A percentile compares a stretch with the other conserved stretches of the same genome.
phyloP scores from a whole-genome alignment of 2,888 invertebrate species.

The Podabrus alpinus region DNA sequence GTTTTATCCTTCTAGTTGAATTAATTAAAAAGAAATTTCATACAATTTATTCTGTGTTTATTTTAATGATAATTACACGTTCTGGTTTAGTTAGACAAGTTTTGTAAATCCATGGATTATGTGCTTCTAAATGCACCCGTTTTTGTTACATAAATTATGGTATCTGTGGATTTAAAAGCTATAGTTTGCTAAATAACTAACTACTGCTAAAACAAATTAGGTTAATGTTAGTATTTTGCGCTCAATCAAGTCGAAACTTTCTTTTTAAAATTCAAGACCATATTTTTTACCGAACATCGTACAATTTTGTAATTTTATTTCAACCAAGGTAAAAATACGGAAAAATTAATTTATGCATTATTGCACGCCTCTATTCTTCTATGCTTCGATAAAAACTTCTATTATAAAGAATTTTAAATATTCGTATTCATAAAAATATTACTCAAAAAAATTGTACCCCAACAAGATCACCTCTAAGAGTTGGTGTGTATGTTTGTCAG shows the following conservation, averaged over 20 bases:
- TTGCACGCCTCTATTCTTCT: too few relatives aligned
- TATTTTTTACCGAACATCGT: neutral
- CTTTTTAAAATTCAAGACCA: neutral
- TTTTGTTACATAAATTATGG: conserved; percentile 35
- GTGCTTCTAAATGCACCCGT: conserved; percentile 29
- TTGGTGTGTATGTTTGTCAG: neutral
- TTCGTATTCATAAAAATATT: neutral
- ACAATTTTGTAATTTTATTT: neutral
- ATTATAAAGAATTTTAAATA: neutral
- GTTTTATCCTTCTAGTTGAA: neutral
- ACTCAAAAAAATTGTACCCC: neutral
- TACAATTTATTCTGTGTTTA: conserved; percentile 42
- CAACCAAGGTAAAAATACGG: neutral
- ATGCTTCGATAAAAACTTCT: too few relatives aligned
- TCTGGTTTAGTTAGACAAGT: conserved; percentile 36
- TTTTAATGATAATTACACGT: conserved; percentile 44
- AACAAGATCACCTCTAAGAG: too few relatives aligned
- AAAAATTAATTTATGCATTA: neutral
- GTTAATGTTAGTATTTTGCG: neutral
- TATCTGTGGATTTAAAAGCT: conserved; percentile 12
- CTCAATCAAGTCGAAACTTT: neutral
- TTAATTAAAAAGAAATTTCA: conserved; percentile 23
- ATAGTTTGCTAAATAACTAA: neutral
- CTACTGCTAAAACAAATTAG: neutral
- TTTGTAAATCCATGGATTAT: conserved; percentile 33